A percentile compares a stretch with the other conserved stretches of the same genome.
Conservation (phyloP, 2,888 invertebrate species). For the Eupithecia tripunctaria region DNA sequence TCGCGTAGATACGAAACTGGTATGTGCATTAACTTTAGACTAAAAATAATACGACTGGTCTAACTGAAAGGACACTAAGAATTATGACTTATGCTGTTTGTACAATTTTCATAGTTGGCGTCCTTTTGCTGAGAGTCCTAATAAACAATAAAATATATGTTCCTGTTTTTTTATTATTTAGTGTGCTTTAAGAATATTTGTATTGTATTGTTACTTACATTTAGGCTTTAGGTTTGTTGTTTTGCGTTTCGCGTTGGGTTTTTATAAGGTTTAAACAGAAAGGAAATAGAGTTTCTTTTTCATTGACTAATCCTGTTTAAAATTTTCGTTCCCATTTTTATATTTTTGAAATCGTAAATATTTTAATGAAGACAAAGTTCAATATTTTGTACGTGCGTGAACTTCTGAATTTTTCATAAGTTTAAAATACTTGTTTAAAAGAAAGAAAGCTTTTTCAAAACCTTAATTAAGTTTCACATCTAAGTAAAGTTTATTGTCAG, state of each 20-base stretch:
- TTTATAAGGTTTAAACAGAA: background rate
- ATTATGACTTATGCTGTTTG: no score
- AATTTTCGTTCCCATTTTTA: background rate
- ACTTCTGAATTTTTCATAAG: background rate
- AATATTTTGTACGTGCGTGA: background rate
- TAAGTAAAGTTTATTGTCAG: background rate
- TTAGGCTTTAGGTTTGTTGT: background rate
- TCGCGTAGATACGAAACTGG: slow-evolving; percentile 3
- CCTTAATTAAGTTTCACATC: slow-evolving; percentile 16
- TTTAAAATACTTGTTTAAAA: background rate
- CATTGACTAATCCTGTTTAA: background rate
- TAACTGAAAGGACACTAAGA: no score
- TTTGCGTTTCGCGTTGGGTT: background rate
- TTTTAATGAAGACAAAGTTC: background rate
- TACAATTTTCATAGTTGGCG: no score
- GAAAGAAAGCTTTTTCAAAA: background rate
- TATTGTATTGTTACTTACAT: background rate
- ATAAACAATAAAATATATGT: no score
- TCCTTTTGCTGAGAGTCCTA: no score
- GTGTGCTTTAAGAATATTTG: no score
- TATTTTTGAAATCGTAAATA: background rate
- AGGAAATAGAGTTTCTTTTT: no score
- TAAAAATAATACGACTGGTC: background rate
- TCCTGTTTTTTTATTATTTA: no score
- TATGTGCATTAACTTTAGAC: background rate